Evolutionary conservation across 2,797 vertebrate species (phyloP).

Genomic region (Typhlichthys subterraneus): DNA sequence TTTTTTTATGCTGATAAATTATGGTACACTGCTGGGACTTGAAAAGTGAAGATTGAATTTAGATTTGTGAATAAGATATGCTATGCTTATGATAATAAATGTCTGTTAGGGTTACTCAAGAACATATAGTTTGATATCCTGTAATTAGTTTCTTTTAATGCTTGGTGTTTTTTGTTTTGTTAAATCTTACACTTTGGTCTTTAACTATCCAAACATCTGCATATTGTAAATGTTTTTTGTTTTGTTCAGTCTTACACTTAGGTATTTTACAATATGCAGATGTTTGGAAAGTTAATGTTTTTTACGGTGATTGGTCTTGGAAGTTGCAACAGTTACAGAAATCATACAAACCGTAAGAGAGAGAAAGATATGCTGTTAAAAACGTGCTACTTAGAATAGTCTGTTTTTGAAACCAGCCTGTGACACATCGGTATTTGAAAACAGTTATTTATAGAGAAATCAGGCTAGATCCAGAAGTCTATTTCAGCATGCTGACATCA

Average conservation of each 20-base stretch:
- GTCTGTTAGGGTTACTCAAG: not conserved
- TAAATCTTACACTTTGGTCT: not conserved
- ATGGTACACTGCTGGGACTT: conserved; percentile 5
- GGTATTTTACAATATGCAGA: too few relatives aligned
- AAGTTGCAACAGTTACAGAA: conserved; percentile 1
- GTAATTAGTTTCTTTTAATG: not conserved
- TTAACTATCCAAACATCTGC: conserved; percentile 29
- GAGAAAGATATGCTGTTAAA: too few relatives aligned
- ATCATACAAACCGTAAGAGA: too few relatives aligned
- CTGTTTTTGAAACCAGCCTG: too few relatives aligned
- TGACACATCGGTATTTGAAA: too few relatives aligned
- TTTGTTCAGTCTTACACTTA: not conserved
- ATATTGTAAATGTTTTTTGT: conserved; percentile 5
- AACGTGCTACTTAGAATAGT: too few relatives aligned
- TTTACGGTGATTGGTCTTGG: conserved; percentile 30
- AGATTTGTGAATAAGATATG: conserved; percentile 13
- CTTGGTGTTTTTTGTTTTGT: conserved; percentile 12
- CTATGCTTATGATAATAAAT: not conserved
- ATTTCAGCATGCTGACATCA: conserved; percentile 70
- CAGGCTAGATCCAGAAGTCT: conserved; percentile 44
- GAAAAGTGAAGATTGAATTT: conserved; percentile 14
- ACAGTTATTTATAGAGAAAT: too few relatives aligned
- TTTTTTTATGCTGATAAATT: conserved; percentile 4
- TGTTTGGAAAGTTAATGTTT: not conserved
- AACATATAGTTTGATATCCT: conserved; percentile 1